A percentile compares a stretch with the other conserved stretches of the same genome.
These are phyloP conservation scores for Ceuthmochares aereus DNA, from an alignment of 2,113 vertebrate genomes.

Conservation along the genomic window DNA sequence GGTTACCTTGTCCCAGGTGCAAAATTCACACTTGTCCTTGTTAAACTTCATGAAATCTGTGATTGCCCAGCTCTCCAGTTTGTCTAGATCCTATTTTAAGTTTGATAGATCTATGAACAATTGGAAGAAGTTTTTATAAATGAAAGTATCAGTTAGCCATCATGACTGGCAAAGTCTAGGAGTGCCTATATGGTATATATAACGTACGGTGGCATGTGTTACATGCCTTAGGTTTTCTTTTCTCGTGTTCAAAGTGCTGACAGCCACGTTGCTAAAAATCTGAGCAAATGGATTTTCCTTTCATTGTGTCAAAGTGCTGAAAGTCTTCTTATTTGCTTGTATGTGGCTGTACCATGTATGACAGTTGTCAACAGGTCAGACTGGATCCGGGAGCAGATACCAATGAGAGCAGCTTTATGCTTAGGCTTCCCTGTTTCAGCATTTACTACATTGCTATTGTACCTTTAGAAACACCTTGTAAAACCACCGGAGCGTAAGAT, in stretches of 20 bases:
- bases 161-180: neutral
- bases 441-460: neutral
- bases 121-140: neutral
- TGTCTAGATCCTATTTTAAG: no score
- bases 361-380: neutral
- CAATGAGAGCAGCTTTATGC: neutral
- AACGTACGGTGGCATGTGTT: rapidly evolving
- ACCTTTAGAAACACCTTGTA: neutral
- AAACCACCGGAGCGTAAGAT: neutral
- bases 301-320: neutral
- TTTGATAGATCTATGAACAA: neutral
- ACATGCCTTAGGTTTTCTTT: neutral
- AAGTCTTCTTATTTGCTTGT: neutral
- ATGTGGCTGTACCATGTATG: rapidly evolving
- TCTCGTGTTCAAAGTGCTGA: neutral
- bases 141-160: neutral
- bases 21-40: no score
- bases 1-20: no score
- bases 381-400: neutral
- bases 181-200: neutral
- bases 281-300: neutral
- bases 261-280: neutral
- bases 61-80: no score
- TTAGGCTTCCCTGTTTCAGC: neutral
- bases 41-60: no score